Base-by-base conservation (phyloP, 1,140 invertebrate species). In the Colletes gigas region DNA sequence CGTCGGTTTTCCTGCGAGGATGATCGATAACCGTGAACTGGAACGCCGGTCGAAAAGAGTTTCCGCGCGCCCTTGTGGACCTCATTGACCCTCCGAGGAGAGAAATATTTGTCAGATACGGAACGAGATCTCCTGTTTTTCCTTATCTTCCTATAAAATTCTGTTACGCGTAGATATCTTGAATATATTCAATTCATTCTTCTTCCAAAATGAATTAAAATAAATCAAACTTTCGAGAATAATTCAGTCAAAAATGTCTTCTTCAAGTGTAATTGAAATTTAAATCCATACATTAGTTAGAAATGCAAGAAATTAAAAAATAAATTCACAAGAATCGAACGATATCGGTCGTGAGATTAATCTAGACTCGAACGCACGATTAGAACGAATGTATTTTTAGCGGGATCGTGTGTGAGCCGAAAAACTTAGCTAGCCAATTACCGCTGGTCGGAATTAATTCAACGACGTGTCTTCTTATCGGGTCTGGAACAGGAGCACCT, bases 401-500 rank as follows among this genome's bases (percentile, higher is more conserved):
- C 9, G 21, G 30, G 30, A 30, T 0, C 21, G 7, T 12, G 9
- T 0, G 57, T 59, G 19, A 21, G 9, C 5, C 4, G 21, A 62
- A 62, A 62, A 62, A 62, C 19, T 62, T 62, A 19, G 1, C 7
- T 0, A 19, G 47, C 9, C 65, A 44, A 47, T 67, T 67, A 67
- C 19, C 47, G 17, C 65, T 21, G n/a, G 52, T 59, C 60, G 30
- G 78, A 84, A 79, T 85, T 84, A 84, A 84, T 85, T 84, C 57
- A 63, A 66, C 50, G 65, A 62, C 83, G 57, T 60, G 83, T 71
- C 66, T 76, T 82, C 83, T 83, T 83, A 83, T 83, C 60, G 67
- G 60, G 54, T 69, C 57, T 39, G 68, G 82, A 80, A 83, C 70
- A 70, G 47, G 66, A 65, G 69, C 77, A 59, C 17, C 41, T 67